These are phyloP conservation scores for Platichthys flesus DNA, from an alignment of 2,113 vertebrate species.

Conservation along the genomic window DNA sequence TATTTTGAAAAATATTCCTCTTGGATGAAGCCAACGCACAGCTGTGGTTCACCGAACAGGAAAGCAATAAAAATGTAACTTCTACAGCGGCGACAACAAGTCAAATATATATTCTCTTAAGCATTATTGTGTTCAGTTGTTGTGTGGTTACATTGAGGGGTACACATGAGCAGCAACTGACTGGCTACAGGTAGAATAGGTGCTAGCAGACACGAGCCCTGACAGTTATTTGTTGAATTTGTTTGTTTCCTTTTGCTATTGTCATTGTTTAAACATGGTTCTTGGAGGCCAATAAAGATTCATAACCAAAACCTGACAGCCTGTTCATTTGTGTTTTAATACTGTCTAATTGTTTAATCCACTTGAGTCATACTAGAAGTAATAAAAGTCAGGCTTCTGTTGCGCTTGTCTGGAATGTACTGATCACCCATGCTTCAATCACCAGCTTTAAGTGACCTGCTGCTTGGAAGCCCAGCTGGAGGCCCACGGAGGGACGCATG, in stretches of 20 bases:
- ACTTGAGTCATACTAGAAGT: neutral
- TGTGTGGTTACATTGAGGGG: constrained; percentile 14
- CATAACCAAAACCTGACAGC: constrained; percentile 37
- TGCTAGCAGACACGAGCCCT: constrained; percentile 19
- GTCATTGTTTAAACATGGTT: constrained; percentile 69
- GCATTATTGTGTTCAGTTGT: neutral
- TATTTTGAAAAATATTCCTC: constrained; percentile 1
- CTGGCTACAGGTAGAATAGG: constrained; percentile 26
- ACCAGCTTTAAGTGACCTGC: too few species aligned
- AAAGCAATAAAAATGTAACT: neutral
- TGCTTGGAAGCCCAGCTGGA: too few species aligned
- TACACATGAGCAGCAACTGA: constrained; percentile 11
- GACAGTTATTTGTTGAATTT: constrained; percentile 5
- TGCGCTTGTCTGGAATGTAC: neutral
- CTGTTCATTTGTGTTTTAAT: constrained; percentile 27
- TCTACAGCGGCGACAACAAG: constrained; percentile 6
- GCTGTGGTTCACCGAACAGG: constrained; percentile 15
- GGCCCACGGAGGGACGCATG: too few species aligned
- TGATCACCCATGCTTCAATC: too few species aligned
- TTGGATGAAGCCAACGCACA: constrained; percentile 6
- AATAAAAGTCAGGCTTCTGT: neutral
- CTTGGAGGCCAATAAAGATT: constrained; percentile 70
- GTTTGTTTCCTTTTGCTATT: constrained; percentile 40
- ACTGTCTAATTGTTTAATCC: neutral
- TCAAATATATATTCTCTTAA: neutral